These are phyloP conservation scores for Capreolus pygargus DNA, from an alignment of 2,113 vertebrate genomes.

Conservation along the genomic window DNA sequence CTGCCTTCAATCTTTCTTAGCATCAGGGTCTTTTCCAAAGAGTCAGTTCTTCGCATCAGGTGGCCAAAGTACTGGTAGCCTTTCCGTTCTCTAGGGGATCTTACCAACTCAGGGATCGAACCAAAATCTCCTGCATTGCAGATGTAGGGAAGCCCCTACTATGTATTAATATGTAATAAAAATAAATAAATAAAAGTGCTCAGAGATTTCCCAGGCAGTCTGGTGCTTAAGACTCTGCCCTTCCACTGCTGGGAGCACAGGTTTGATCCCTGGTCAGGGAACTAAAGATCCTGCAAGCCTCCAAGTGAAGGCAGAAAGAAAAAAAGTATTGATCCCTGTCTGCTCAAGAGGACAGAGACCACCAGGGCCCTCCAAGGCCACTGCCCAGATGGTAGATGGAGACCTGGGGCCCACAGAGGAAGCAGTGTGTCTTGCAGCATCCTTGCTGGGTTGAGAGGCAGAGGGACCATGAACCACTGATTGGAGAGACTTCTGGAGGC, in stretches of 20 bases:
- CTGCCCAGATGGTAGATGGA: background rate
- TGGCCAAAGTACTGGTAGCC: background rate
- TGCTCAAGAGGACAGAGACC: background rate
- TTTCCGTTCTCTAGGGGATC: background rate
- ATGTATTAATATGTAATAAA: background rate
- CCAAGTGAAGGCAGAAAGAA: rapidly evolving
- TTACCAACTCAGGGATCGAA: background rate
- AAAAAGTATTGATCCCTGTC: background rate
- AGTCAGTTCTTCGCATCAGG: background rate
- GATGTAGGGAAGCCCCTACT: background rate
- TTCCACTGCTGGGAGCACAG: background rate
- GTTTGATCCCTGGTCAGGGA: background rate
- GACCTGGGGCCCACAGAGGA: background rate
- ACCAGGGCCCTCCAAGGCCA: background rate
- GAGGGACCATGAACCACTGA: background rate
- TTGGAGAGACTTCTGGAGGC: background rate
- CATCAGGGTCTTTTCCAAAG: background rate
- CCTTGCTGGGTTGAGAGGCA: too few species aligned
- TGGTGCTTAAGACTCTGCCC: background rate
- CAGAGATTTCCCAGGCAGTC: background rate
- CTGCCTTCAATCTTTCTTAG: background rate
- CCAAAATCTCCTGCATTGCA: background rate
- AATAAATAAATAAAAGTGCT: background rate
- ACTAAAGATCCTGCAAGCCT: background rate
- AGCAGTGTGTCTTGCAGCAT: too few species aligned